Percentiles rank a stretch among this genome's conserved stretches.
These are phyloP conservation scores for Oryzaephilus surinamensis DNA, from an alignment of 1,140 invertebrate species.

Conservation along the genomic window DNA sequence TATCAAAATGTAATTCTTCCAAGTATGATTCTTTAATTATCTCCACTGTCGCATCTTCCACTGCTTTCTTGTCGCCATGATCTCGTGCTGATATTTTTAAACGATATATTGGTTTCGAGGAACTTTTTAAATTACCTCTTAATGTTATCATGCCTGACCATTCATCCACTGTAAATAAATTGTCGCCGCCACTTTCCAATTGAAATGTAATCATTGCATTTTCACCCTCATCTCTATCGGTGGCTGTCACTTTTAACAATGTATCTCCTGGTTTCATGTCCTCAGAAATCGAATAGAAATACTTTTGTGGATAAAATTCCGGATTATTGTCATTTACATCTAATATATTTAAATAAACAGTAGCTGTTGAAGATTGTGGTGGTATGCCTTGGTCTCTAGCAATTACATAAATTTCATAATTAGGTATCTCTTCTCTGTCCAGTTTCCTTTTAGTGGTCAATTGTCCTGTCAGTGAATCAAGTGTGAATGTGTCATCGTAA, in stretches of 20 bases:
- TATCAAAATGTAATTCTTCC: slow-evolving; percentile 61
- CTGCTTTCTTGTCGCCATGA: slow-evolving; percentile 56
- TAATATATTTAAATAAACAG: slow-evolving; percentile 65
- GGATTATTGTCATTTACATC: slow-evolving; percentile 89
- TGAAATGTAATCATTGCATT: slow-evolving; percentile 70
- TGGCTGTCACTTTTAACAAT: slow-evolving; percentile 62
- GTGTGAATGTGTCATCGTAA: slow-evolving; percentile 70
- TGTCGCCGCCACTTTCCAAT: slow-evolving; percentile 65
- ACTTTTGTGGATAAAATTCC: slow-evolving; percentile 75
- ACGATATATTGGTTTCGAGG: slow-evolving; percentile 56
- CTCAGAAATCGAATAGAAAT: slow-evolving; percentile 61
- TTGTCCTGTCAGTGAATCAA: slow-evolving; percentile 77
- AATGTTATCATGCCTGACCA: slow-evolving; percentile 61
- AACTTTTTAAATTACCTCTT: slow-evolving; percentile 48
- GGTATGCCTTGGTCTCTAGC: slow-evolving; percentile 86
- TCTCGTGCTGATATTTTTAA: slow-evolving; percentile 69
- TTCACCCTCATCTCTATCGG: slow-evolving; percentile 70
- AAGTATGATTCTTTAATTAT: slow-evolving; percentile 61
- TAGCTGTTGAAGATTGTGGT: slow-evolving; percentile 75
- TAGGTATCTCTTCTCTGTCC: slow-evolving; percentile 68
- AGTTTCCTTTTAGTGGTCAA: slow-evolving; percentile 66
- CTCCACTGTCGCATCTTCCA: slow-evolving; percentile 69
- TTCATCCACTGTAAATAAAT: slow-evolving; percentile 66
- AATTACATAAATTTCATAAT: slow-evolving; percentile 75
- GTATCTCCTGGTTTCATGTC: slow-evolving; percentile 51